Evolutionary conservation across 2,113 vertebrate species (phyloP), one percentile per base, ranked within the genome.

Genomic region (Onychostruthus taczanowskii): DNA sequence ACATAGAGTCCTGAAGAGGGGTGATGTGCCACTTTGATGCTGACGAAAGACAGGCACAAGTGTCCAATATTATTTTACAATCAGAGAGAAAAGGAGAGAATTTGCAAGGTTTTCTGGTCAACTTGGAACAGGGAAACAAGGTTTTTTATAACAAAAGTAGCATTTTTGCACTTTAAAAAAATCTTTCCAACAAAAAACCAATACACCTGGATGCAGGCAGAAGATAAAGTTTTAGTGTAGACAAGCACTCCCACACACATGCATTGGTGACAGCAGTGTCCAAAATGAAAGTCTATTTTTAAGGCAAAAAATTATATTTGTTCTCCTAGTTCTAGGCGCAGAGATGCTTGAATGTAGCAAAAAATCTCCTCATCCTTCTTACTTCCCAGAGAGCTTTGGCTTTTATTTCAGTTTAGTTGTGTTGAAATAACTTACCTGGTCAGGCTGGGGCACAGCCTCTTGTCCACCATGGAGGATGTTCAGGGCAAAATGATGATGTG

Each of bases 221-320:
- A 53, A 69, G 16, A 39, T 3, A 63, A 75, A 46, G 8, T 12
- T 58, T 62, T 77, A 35, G 4, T 62, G 35, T 43, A 67, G 23
- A 63, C 44, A 75, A 55, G 11, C 22, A 20, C 5, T 39, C 17
- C 11, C 0, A 0, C 35, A 43, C 19, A 33, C 7, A 6, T 17
- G 4, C 23, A 27, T 26, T 55, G 35, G 14, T 73, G 24, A 28
- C 22, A 88, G n/a, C 18, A 69, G 31, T 5, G 7, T 19, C 21
- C 46, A 23, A 15, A n/a, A 10, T 23, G 2, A 50, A 84, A 68
- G 4, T 39, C 24, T 78, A 0, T 61, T 93, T 85, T 73, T 44
- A 49, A 21, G 7, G 8, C 63, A 7, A 82, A 89, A 72, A 70
- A 49, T 33, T 43, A 18, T 72, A 56, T 91, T 89, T 5, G 3